Percentiles rank a stretch among this genome's conserved stretches.
phyloP scores from a whole-genome alignment of 2,797 vertebrate genomes.

The Ciconia nigra region DNA sequence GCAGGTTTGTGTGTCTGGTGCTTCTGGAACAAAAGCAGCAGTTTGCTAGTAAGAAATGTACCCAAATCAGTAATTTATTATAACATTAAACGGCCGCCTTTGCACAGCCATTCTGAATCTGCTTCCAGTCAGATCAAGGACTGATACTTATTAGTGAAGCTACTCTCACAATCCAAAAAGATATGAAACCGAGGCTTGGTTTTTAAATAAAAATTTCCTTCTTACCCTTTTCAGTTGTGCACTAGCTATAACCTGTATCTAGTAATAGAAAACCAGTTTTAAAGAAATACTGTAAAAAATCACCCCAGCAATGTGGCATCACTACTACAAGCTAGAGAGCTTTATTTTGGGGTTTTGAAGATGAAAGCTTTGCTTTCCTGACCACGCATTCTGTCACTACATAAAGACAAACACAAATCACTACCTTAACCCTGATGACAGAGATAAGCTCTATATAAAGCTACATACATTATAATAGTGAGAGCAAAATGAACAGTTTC shows the following conservation, averaged over 20 bases:
- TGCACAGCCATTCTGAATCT: background rate
- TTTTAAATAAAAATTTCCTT: background rate
- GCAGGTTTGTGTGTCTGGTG: background rate
- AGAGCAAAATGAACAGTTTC: background rate
- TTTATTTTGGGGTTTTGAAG: background rate
- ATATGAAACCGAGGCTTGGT: background rate
- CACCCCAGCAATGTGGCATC: background rate
- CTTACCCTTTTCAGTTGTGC: background rate
- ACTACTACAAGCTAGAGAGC: background rate
- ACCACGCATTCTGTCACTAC: fast-evolving
- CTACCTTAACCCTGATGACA: background rate
- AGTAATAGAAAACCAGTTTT: background rate
- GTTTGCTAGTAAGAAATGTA: background rate
- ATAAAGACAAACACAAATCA: background rate
- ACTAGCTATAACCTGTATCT: background rate
- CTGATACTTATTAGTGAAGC: background rate
- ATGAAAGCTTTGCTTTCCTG: background rate
- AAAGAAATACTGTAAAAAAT: background rate
- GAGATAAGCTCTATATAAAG: background rate
- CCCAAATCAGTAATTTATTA: background rate
- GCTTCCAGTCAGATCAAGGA: background rate
- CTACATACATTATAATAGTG: background rate
- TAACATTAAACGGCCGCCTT: background rate
- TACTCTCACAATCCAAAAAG: background rate
- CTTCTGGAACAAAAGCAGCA: background rate